Evolutionary conservation across 2,113 vertebrate genomes (phyloP).

Genomic region (Microtus pennsylvanicus): DNA sequence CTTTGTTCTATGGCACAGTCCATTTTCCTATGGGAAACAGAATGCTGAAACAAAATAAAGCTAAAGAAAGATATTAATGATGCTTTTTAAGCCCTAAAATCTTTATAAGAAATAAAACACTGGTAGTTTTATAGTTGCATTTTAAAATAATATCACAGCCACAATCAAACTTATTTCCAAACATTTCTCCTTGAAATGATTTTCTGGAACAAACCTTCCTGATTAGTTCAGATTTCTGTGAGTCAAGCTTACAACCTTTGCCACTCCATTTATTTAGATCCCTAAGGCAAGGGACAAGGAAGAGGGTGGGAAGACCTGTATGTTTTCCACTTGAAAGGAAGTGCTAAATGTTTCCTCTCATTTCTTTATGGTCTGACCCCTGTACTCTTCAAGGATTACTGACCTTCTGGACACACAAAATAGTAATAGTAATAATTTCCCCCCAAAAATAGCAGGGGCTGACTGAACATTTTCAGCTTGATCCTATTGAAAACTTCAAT

Average conservation of each 20-base stretch:
- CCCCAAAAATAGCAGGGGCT: constrained; percentile 9
- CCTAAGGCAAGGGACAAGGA: neutral
- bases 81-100: neutral
- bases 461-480: neutral
- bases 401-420: neutral
- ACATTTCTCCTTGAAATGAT: neutral
- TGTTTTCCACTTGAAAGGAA: neutral
- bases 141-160: constrained; percentile 17
- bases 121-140: neutral
- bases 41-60: neutral
- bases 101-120: constrained; percentile 30
- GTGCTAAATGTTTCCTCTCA: neutral
- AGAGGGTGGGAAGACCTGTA: neutral
- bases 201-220: constrained; percentile 18
- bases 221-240: neutral
- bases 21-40: constrained; percentile 22
- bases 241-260: neutral
- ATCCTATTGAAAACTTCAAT: neutral
- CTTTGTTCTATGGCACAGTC: neutral
- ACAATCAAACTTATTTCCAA: constrained; percentile 24
- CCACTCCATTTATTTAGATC: neutral
- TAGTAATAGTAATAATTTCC: neutral
- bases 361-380: neutral
- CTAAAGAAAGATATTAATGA: constrained; percentile 30
- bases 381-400: neutral